Conservation (phyloP, 2,888 invertebrate genomes). For the Crossocerus cetratus region DNA sequence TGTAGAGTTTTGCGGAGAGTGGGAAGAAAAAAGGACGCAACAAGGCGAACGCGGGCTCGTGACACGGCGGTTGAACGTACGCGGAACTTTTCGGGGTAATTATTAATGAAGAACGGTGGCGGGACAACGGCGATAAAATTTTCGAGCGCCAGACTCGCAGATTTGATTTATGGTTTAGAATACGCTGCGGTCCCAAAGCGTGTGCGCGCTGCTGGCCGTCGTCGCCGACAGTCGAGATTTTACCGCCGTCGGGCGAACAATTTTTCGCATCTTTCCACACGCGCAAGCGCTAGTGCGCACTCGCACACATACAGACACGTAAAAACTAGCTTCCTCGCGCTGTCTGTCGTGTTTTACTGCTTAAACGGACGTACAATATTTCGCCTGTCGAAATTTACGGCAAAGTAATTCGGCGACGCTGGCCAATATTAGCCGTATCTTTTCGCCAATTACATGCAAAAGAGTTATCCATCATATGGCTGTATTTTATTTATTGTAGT, state of each 20-base stretch:
- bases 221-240: background rate
- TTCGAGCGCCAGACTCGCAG: conserved; percentile 33
- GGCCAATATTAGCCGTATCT: no score
- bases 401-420: no score
- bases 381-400: no score
- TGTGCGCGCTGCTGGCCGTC: background rate
- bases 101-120: conserved; percentile 48
- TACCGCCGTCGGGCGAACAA: background rate
- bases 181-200: background rate
- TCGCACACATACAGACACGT: no score
- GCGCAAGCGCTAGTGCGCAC: no score
- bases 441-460: no score
- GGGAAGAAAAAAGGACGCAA: conserved; percentile 10
- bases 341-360: no score
- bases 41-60: background rate
- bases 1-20: conserved; percentile 4
- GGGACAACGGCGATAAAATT: conserved; percentile 39
- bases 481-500: no score
- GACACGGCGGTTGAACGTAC: conserved; percentile 30
- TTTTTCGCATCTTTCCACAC: no score
- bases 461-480: no score
- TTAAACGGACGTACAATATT: no score
- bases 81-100: conserved; percentile 37
- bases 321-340: no score
- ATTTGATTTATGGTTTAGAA: conserved; percentile 34